Conservation (phyloP, 2,797 vertebrate species). For the Molossus molossus region DNA sequence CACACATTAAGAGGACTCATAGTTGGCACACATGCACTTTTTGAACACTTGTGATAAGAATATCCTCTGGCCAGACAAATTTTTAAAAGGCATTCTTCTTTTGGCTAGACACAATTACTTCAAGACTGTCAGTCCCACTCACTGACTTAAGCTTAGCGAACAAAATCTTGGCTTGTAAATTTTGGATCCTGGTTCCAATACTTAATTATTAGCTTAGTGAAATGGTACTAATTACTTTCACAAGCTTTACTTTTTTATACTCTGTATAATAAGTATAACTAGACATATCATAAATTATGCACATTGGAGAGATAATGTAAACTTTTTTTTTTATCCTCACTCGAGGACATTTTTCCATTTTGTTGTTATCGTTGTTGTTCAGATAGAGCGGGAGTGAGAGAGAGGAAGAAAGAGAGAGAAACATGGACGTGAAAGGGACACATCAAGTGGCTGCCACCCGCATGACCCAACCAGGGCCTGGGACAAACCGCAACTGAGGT, state of each 20-base stretch:
- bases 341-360: too few relatives aligned
- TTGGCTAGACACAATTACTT: not conserved
- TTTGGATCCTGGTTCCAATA: not conserved
- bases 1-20: conserved; percentile 15
- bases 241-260: not conserved
- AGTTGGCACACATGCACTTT: not conserved
- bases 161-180: not conserved
- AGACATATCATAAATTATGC: not conserved
- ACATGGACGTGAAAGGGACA: too few relatives aligned
- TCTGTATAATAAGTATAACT: not conserved
- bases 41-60: conserved; percentile 38
- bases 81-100: conserved; percentile 18
- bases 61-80: not conserved
- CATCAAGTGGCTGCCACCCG: too few relatives aligned
- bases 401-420: too few relatives aligned
- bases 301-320: not conserved
- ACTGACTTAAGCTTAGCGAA: not conserved
- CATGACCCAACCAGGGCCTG: too few relatives aligned
- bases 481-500: too few relatives aligned
- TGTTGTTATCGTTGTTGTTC: too few relatives aligned
- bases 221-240: not conserved
- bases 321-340: not conserved
- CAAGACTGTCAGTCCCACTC: not conserved
- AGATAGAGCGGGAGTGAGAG: too few relatives aligned
- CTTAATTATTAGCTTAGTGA: conserved; percentile 42